Percentiles rank a stretch among this genome's conserved stretches.
These are phyloP conservation scores for Tridacna gigas DNA, from an alignment of 2,888 invertebrate species.

Conservation along the genomic window DNA sequence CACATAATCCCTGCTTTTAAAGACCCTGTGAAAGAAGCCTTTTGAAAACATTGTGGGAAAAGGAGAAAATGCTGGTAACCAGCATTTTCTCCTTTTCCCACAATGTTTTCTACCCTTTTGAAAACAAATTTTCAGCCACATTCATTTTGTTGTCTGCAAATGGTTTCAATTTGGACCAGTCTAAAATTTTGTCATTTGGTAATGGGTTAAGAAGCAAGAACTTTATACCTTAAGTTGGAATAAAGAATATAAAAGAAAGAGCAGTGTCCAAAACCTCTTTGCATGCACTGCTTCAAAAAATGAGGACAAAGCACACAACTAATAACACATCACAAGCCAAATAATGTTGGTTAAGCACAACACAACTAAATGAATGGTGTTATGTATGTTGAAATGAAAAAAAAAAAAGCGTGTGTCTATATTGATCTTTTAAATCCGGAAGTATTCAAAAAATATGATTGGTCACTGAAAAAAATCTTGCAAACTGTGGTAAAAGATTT, in stretches of 20 bases:
- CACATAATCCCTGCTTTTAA: too few species aligned
- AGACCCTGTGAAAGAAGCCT: neutral
- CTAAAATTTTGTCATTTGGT: too few species aligned
- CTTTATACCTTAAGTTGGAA: neutral
- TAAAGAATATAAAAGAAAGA: neutral
- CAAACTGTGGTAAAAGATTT: too few species aligned
- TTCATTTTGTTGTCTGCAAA: too few species aligned
- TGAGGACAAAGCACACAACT: conserved; percentile 23
- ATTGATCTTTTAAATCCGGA: neutral
- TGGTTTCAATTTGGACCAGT: too few species aligned
- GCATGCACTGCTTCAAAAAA: conserved; percentile 12
- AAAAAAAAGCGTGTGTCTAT: too few species aligned
- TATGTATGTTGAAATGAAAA: too few species aligned
- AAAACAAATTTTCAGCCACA: too few species aligned
- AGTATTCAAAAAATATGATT: too few species aligned
- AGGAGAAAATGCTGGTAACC: neutral
- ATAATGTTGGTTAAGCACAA: neutral
- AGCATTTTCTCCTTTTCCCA: neutral
- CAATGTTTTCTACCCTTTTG: neutral
- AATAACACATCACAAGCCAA: neutral
- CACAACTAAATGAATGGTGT: too few species aligned
- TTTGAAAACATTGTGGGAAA: neutral
- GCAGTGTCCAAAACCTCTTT: neutral
- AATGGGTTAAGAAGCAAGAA: too few species aligned
- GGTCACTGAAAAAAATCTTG: too few species aligned